phyloP scores from a whole-genome alignment of 37 sponge, comb jelly and placozoan genomes.

The Aphrocallistes beatrix region DNA sequence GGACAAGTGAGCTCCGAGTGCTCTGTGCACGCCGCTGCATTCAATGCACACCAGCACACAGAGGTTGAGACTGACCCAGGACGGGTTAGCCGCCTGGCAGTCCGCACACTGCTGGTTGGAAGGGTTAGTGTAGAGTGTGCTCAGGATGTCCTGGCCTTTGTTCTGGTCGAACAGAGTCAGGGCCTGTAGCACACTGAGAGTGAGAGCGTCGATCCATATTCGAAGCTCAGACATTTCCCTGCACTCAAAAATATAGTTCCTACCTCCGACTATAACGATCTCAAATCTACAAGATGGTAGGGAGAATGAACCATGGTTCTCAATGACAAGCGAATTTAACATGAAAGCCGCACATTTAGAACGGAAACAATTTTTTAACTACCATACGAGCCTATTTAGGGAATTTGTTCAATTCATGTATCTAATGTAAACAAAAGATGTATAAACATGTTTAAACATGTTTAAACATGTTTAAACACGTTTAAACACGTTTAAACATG shows the following conservation, averaged over 20 bases:
- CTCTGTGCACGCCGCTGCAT: constrained; percentile 65
- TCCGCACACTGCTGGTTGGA: constrained; percentile 74
- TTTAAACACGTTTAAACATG: too few species aligned
- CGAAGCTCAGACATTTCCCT: constrained; percentile 27
- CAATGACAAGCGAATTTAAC: too few species aligned
- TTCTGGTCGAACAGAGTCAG: constrained; percentile 24
- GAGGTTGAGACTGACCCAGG: constrained; percentile 71
- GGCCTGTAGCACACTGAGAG: constrained; percentile 44
- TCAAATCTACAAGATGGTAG: background rate
- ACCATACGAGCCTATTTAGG: too few species aligned
- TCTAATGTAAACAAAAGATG: too few species aligned
- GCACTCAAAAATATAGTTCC: background rate
- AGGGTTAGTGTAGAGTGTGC: constrained; percentile 43
- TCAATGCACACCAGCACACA: constrained; percentile 77
- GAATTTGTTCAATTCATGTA: too few species aligned
- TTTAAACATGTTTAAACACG: too few species aligned
- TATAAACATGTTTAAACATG: too few species aligned
- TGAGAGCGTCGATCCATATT: constrained; percentile 57
- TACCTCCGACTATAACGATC: constrained; percentile 3
- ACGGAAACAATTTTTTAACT: too few species aligned
- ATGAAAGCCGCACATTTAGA: too few species aligned
- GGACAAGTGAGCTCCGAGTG: constrained; percentile 68
- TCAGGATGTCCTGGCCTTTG: constrained; percentile 37
- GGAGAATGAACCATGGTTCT: too few species aligned
- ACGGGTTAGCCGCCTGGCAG: constrained; percentile 56